Evolutionary conservation across 2,113 vertebrate genomes (phyloP).

Genomic region (Sapayoa aenigma): DNA sequence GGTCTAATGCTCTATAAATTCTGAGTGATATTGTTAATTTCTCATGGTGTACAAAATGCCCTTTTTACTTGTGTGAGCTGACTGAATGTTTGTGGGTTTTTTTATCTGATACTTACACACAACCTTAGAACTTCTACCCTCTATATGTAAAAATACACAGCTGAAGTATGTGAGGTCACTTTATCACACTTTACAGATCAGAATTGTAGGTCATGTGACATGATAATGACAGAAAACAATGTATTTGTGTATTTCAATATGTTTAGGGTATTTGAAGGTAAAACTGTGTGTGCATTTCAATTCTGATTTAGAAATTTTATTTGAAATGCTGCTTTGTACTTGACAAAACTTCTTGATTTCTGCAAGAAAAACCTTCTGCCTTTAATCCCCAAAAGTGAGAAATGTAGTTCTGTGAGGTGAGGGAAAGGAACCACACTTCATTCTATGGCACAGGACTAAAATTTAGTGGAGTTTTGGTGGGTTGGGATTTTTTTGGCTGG

Average conservation of each 20-base stretch:
- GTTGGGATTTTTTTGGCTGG: not conserved
- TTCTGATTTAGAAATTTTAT: not conserved
- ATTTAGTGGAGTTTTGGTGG: not conserved
- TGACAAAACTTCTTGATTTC: not conserved
- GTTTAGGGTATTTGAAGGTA: not conserved
- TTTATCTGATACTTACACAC: not conserved
- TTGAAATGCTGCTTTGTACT: not conserved
- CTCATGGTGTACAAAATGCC: too few species aligned
- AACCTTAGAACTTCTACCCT: not conserved
- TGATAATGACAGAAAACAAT: not conserved
- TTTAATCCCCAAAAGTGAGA: not conserved
- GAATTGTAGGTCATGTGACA: not conserved
- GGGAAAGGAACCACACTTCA: too few species aligned
- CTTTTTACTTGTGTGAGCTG: not conserved
- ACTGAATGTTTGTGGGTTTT: not conserved
- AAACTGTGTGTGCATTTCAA: not conserved
- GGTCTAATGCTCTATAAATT: not conserved
- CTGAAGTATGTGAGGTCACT: not conserved
- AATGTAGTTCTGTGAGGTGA: rapidly evolving
- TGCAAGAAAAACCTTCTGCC: not conserved
- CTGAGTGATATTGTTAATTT: not conserved
- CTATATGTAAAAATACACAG: not conserved
- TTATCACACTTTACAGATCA: not conserved
- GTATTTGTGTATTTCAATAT: not conserved
- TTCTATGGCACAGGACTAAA: not conserved